Conservation (phyloP, 2,888 invertebrate species). For the Gerosis bhagava region DNA sequence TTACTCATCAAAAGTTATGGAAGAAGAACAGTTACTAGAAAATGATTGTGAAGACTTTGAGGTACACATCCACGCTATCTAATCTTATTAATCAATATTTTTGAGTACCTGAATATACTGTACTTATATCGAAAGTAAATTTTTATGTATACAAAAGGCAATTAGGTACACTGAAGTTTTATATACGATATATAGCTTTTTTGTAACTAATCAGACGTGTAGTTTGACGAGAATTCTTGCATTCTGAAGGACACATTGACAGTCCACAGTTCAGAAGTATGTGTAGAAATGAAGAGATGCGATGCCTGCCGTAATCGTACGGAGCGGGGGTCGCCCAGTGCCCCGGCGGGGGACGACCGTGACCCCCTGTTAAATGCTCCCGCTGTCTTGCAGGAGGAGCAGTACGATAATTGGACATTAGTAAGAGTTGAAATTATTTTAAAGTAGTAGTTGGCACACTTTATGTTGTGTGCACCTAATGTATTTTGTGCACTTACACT, state of each 20-base stretch:
- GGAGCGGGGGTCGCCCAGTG: constrained; percentile 54
- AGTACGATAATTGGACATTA: constrained; percentile 60
- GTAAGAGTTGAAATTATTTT: constrained; percentile 55
- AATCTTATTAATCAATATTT: too few species aligned
- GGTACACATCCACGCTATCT: too few species aligned
- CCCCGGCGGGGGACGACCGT: constrained; percentile 50
- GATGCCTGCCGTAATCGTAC: constrained; percentile 66
- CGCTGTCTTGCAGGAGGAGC: constrained; percentile 60
- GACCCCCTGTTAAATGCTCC: constrained; percentile 66
- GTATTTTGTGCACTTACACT: constrained; percentile 26
- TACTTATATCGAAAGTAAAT: not conserved
- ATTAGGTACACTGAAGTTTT: constrained; percentile 10
- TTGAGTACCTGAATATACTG: too few species aligned
- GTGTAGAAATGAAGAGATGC: constrained; percentile 75
- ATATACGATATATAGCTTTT: not conserved
- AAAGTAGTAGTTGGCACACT: constrained; percentile 51
- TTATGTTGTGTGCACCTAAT: constrained; percentile 38
- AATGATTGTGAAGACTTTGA: constrained; percentile 62
- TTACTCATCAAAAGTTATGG: too few species aligned
- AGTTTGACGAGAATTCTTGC: constrained; percentile 5
- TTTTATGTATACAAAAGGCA: constrained; percentile 3
- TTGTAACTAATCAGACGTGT: constrained; percentile 17
- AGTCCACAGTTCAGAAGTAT: constrained; percentile 75
- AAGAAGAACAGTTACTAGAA: constrained; percentile 54
- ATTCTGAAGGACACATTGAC: constrained; percentile 57